Evolutionary conservation across 2,797 vertebrate genomes (phyloP).

Genomic region (Danio kyathit): DNA sequence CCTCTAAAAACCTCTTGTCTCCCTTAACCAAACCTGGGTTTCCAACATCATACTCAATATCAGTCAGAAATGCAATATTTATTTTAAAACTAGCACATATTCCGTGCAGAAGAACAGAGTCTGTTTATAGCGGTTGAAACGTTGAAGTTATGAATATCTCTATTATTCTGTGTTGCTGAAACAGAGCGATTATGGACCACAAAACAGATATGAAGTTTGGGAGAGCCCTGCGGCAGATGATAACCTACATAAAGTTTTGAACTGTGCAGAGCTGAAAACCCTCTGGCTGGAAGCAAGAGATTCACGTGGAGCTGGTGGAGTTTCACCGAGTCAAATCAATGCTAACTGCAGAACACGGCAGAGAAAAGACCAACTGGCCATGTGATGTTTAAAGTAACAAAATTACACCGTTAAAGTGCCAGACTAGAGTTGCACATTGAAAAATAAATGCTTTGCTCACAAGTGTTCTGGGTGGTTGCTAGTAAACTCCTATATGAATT

Average conservation of each 20-base stretch:
- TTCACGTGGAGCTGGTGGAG: constrained; percentile 37
- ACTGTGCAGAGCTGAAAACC: constrained; percentile 9
- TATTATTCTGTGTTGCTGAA: background rate
- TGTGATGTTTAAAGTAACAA: constrained; percentile 33
- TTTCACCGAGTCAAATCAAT: constrained; percentile 38
- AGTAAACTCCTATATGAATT: too few relatives aligned
- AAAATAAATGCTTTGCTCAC: background rate
- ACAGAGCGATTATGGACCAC: background rate
- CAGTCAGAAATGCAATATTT: background rate
- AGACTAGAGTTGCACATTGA: background rate
- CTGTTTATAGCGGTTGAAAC: background rate
- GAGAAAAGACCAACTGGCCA: constrained; percentile 33
- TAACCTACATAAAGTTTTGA: constrained; percentile 47
- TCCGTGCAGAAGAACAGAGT: background rate
- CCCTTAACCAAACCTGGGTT: constrained; percentile 10
- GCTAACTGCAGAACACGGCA: constrained; percentile 29
- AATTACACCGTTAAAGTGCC: background rate
- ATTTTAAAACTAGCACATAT: background rate
- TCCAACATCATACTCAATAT: constrained; percentile 4
- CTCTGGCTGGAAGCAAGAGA: constrained; percentile 33
- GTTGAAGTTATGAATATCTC: background rate
- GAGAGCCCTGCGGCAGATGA: constrained; percentile 24
- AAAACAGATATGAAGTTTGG: constrained; percentile 10
- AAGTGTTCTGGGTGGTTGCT: too few relatives aligned
- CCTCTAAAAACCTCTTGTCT: constrained; percentile 31